Evolutionary conservation across 2,113 vertebrate genomes (phyloP), one percentile per base, ranked within the genome.

Genomic region (Misgurnus anguillicaudatus): DNA sequence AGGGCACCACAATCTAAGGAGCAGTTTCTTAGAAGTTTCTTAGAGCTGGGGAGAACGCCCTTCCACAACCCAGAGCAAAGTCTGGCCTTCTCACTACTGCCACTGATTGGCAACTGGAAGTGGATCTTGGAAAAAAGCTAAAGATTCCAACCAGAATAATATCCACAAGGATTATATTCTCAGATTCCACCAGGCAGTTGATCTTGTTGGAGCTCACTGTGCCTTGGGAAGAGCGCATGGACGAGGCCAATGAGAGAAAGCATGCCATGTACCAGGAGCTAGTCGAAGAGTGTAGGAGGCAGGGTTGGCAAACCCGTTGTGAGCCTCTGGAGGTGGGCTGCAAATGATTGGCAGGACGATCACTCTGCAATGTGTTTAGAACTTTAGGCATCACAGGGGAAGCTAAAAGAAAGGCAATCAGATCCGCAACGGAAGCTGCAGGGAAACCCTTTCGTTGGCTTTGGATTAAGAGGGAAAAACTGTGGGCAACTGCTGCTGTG

Each of bases 301-400:
- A 24, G 57, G 9, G 19, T 8, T 63, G 36, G 61, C 13, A 17
- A 63, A 39, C 36, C 16, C 6, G 1, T n/a, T 39, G 36, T 64
- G 36, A 38, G 47, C 53, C 53, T 58, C 24, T 73, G 36, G 24
- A 73, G 70, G 70, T 72, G 13, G 70, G 69, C 21, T 57, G 69
- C 47, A 8, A 48, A 57, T 5, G 21, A 14, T 57, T 57, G 58
- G 47, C 47, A 51, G 68, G 58, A 7, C 58, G 24, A 24, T 62
- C 21, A 62, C 11, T 13, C 10, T 39, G 6, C 31, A 41, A 19
- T 8, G 1, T 31, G 36, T 62, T 0, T 24, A 24, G 24, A 31
- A 31, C 24, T 3, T 3, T 31, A 31, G 24, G 1, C 24, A 31
- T 31, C 1, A 31, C 24, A 31, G 1, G 24, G 24, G 24, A 31